Base-by-base conservation (phyloP, 2,113 vertebrate genomes). In the Brienomyrus brachyistius region DNA sequence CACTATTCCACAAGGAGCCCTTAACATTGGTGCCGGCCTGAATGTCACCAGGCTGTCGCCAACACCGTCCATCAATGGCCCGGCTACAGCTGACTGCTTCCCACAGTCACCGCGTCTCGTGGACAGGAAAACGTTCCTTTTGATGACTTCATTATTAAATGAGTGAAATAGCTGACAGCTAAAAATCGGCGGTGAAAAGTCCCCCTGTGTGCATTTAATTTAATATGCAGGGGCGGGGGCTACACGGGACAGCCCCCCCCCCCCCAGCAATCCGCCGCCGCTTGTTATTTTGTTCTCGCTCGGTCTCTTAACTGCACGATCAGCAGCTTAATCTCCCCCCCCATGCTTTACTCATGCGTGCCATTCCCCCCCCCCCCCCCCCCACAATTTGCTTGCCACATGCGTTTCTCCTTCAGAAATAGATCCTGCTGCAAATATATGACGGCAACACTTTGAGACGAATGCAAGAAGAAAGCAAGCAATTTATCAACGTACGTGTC, bases 121-220 rank as follows among this genome's bases (percentile, higher is more conserved):
- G 50, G 74, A 89, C 10, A 88, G 15, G 10, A 89, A 23, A 82
- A 43, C 31, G 4, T 54, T 89, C 77, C 50, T 70, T 74, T 83
- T 15, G 9, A 89, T 56, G 66, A 82, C 48, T 80, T 80, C 50
- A 80, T 83, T 40, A 83, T 89, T 52, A 35, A 89, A 80, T 74
- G 48, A 89, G 40, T 56, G 74, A 82, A 89, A 82, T 48, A 31
- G 86, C 87, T 89, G 88, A 88, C 88, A 89, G 77, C 52, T 88
- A 52, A 84, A 59, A 90, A 87, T 23, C 2, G 40, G 66, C 6
- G 59, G 82, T 21, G 59, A 70, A 84, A 91, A 19, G 62, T 43
- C 43, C 80, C 48, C 88, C 27, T 40, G 47, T 52, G 77, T 66
- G 70, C 51, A 62, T 87, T 91, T 89, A 27, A 62, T 87, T 91